phyloP scores from a whole-genome alignment of 2,888 invertebrate species.

The Drosophila monieri region DNA sequence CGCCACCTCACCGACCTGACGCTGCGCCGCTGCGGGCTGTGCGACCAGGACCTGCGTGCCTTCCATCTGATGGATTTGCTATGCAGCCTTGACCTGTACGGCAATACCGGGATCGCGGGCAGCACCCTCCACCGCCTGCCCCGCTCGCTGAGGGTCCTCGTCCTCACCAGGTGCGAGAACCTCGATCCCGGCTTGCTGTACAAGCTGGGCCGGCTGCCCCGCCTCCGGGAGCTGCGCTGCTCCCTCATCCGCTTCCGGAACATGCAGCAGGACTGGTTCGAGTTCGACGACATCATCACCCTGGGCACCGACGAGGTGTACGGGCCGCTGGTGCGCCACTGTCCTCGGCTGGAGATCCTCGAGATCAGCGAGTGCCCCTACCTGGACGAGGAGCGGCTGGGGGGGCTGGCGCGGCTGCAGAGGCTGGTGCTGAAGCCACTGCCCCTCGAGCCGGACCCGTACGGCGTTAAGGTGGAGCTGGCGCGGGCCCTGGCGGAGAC shows the following conservation, averaged over 20 bases:
- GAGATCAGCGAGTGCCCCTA: background rate
- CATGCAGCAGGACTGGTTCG: too few species aligned
- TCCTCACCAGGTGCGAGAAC: background rate
- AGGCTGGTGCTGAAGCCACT: background rate
- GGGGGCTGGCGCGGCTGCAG: background rate
- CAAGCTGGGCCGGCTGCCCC: background rate
- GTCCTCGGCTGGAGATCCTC: background rate
- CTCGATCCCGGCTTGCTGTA: background rate
- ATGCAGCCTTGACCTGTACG: background rate
- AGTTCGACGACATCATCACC: too few species aligned
- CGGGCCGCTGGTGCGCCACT: accelerated
- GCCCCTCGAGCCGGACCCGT: background rate
- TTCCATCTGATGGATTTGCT: background rate
- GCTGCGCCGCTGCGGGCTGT: background rate
- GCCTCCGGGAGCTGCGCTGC: background rate
- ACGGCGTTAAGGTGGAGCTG: background rate
- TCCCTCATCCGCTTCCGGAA: too few species aligned
- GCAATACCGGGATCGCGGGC: background rate
- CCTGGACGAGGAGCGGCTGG: background rate
- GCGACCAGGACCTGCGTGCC: background rate
- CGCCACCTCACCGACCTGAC: background rate
- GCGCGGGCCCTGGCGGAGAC: background rate
- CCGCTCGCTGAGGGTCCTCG: background rate
- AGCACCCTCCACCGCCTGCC: background rate
- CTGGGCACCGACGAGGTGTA: background rate